Evolutionary conservation across 2,113 vertebrate species (phyloP), one percentile per base, ranked within the genome.

Genomic region (Hystrix brachyura): DNA sequence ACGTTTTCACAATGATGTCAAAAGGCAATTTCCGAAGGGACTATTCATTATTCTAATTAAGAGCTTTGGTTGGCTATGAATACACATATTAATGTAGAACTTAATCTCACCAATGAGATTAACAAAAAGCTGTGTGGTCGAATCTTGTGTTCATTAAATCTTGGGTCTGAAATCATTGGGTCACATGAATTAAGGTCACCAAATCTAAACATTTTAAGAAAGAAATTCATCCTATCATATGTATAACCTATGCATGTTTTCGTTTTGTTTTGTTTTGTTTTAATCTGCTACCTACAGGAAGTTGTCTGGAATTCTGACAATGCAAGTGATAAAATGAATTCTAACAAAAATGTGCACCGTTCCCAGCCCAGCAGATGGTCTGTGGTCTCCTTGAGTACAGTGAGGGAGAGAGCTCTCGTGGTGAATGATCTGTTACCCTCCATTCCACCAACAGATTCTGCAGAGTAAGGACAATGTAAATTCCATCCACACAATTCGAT

Each of bases 201-300:
- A 97, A 96, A 67, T 84, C 67, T 72, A 97, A 97, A 92, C 82
- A 87, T 98, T 98, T 97, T 59, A 88, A 96, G 65, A 91, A 95
- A 78, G 53, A 94, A 91, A 94, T 76, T 97, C 89, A 90, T 67
- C 93, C 29, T 79, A 94, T 90, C 95, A 84, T 79, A 90, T 94
- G 94, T 95, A 96, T 38, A 89, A 51, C 90, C 55, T 95, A 78
- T 51, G 5, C 48, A 59, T n/a, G 18, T n/a, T 94, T 83, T 38
- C 38, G 38, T 38, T 38, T 38, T 38, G 38, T 38, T 38, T 38
- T 38, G 38, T 38, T 38, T 38, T 38, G 38, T 38, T 38, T 38
- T 38, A 38, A 81, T 78, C 78, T 94, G 57, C 43, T 69, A 21
- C 86, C 96, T 96, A 84, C 46, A 97, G 62, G 72, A 97, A 96